Conservation (phyloP, 2,113 vertebrate genomes). For the Serinus canaria region DNA sequence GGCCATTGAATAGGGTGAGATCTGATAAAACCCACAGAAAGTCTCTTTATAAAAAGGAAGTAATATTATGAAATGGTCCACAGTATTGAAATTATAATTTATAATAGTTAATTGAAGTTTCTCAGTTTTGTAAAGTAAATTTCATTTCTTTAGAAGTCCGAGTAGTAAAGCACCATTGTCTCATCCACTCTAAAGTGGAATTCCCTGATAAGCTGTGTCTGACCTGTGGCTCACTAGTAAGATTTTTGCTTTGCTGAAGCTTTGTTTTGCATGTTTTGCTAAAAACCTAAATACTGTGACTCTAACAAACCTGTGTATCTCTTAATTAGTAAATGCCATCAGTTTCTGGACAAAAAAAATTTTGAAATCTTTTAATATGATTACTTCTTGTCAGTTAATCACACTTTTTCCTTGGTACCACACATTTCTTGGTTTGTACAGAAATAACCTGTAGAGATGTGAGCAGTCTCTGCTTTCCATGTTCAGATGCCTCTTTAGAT, state of each 20-base stretch:
- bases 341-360: neutral
- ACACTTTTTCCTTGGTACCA: neutral
- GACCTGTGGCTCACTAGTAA: neutral
- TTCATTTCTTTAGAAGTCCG: neutral
- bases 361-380: neutral
- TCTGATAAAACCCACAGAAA: neutral
- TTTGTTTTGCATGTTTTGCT: neutral
- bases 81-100: neutral
- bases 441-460: neutral
- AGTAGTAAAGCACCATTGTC: neutral
- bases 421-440: neutral
- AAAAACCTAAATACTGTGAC: neutral
- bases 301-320: neutral
- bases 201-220: neutral
- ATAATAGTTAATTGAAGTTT: neutral
- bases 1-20: neutral
- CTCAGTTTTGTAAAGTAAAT: neutral
- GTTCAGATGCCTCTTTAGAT: neutral
- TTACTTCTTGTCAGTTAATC: neutral
- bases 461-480: neutral
- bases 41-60: neutral
- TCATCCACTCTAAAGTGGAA: neutral
- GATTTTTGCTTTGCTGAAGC: neutral
- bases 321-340: neutral
- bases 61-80: neutral